A percentile compares a stretch with the other conserved stretches of the same genome.
These are phyloP conservation scores for Germaria angustata DNA, from an alignment of 2,888 invertebrate genomes.

Conservation along the genomic window DNA sequence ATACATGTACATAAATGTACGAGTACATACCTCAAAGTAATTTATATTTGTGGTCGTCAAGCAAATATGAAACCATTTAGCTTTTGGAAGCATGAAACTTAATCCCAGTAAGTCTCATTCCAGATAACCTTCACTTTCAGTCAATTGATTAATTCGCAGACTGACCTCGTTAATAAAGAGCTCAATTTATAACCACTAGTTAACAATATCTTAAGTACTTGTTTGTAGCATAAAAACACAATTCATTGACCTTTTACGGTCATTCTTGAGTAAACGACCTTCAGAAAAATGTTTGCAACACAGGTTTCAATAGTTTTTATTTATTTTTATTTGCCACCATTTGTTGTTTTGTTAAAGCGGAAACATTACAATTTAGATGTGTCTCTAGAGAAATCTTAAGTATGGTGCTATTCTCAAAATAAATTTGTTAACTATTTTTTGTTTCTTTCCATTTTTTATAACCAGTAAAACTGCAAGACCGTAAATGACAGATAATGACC, in stretches of 20 bases:
- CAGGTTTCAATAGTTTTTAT: constrained; percentile 1
- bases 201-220: constrained; percentile 27
- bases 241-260: constrained; percentile 42
- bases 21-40: no score
- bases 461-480: constrained; percentile 5
- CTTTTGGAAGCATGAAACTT: no score
- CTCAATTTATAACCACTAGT: not conserved
- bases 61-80: no score
- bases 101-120: no score
- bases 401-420: not conserved
- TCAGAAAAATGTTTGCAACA: constrained; percentile 6
- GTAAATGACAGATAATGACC: not conserved
- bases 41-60: no score
- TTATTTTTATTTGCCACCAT: not conserved
- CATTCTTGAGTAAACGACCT: constrained; percentile 16
- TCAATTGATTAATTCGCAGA: no score
- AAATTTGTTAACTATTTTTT: not conserved
- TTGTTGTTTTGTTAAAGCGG: constrained; percentile 32
- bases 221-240: not conserved
- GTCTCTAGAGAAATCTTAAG: not conserved
- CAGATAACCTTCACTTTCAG: no score
- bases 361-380: constrained; percentile 18
- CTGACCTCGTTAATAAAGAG: not conserved
- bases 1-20: no score
- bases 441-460: not conserved